These are phyloP conservation scores for Oryzias melastigma DNA, from an alignment of 2,113 vertebrate species.

Conservation along the genomic window DNA sequence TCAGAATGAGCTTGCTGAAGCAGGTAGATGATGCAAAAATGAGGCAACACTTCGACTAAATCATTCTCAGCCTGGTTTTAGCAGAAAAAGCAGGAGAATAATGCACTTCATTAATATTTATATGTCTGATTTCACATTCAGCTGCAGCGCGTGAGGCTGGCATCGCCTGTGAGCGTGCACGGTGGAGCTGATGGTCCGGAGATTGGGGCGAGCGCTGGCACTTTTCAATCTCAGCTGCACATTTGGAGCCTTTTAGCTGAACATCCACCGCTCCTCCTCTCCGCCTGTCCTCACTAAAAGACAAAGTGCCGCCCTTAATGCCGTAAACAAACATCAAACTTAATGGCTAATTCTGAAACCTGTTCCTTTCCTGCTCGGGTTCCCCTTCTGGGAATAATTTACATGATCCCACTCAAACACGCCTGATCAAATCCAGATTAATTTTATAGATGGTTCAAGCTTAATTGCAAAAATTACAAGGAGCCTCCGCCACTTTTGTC, in stretches of 20 bases:
- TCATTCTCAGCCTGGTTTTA: conserved; percentile 50
- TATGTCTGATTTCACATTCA: conserved; percentile 66
- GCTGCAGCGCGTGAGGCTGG: conserved; percentile 28
- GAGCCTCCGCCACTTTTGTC: conserved; percentile 3
- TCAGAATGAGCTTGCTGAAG: not conserved
- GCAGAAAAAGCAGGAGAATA: conserved; percentile 56
- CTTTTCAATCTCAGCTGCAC: conserved; percentile 50
- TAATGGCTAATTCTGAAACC: not conserved
- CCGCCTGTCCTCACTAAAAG: not conserved
- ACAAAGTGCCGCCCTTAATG: not conserved
- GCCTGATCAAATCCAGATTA: conserved; percentile 7
- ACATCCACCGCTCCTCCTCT: not conserved
- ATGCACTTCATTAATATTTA: conserved; percentile 74
- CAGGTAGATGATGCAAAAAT: conserved; percentile 14
- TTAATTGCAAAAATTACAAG: not conserved
- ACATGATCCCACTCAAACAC: conserved; percentile 1
- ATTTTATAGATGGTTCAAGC: not conserved
- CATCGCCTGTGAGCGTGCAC: conserved; percentile 8
- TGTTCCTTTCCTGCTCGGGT: not conserved
- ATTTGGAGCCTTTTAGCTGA: not conserved
- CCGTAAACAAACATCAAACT: conserved; percentile 4
- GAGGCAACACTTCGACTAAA: conserved; percentile 48
- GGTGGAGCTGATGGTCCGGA: conserved; percentile 9
- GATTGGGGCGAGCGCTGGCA: conserved; percentile 17
- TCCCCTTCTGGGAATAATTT: not conserved